Base-by-base conservation (phyloP, 2,113 vertebrate genomes). In the Plotosus lineatus region DNA sequence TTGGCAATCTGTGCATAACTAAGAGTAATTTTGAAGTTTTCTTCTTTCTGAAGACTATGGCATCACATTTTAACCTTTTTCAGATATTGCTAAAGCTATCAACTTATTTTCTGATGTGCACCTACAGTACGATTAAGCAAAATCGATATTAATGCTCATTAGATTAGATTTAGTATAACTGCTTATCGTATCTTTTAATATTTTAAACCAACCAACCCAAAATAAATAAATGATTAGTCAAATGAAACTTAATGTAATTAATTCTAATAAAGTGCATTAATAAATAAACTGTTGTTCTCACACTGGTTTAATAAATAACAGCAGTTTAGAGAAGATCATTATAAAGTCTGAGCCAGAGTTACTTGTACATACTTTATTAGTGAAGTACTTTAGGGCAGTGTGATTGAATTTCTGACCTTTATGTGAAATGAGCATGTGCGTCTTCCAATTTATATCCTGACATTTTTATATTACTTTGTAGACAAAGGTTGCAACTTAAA, bases 401-500 rank as follows among this genome's bases (percentile, higher is more conserved):
- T 92, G 91, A 94, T 94, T 92, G 93, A 93, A 94, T 92, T 93
- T 93, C 89, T 94, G 93, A 94, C 93, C 93, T 94, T 94, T 93
- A 90, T 91, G 88, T 89, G 91, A 91, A 93, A 94, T 92, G 89
- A 89, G 88, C 90, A 87, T 58, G 77, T 53, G 74, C 26, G 77
- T 88, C 90, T 92, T 92, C 91, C 91, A 90, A 92, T 92, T 92
- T 92, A 91, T 91, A 90, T 90, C 90, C 88, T 92, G 91, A 90
- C 89, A 91, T 91, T 93, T 86, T 90, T 90, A 92, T 91, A 92
- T 93, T 92, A 91, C 91, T 90, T 88, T 87, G 89, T 90, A 90
- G 91, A 89, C 90, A 92, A 91, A 94, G 92, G 91, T 92, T 89
- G 86, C 87, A 89, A 88, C 88, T 91, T 88, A 68, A 89, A 93